Percentiles rank a stretch among this genome's conserved stretches.
These are phyloP conservation scores for Drosophila gunungcola DNA, from an alignment of 1,140 invertebrate species.

Conservation along the genomic window DNA sequence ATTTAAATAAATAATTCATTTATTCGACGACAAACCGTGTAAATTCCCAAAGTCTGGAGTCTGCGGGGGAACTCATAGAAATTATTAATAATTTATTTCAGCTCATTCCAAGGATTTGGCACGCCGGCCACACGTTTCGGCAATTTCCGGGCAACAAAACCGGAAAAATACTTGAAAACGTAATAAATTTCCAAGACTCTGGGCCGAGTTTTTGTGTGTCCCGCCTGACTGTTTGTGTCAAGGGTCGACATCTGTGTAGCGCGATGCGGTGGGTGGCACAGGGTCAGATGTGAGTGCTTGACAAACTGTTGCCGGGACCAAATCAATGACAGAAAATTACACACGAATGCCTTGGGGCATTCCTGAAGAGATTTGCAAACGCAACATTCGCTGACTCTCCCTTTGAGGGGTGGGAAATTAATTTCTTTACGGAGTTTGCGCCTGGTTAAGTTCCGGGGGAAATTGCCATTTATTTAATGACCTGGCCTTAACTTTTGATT, in stretches of 20 bases:
- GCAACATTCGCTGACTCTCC: conserved; percentile 14
- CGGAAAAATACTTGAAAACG: conserved; percentile 79
- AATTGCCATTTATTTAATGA: conserved; percentile 57
- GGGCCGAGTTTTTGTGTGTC: conserved; percentile 25
- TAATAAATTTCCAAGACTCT: conserved; percentile 73
- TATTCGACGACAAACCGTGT: conserved; percentile 56
- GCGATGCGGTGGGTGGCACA: background rate
- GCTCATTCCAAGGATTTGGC: conserved; percentile 74
- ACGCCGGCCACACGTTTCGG: conserved; percentile 74
- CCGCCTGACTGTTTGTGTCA: conserved; percentile 44
- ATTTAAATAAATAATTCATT: conserved; percentile 81
- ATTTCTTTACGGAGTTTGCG: conserved; percentile 52
- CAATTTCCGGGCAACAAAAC: conserved; percentile 78
- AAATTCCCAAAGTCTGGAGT: conserved; percentile 42
- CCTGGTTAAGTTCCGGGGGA: conserved; percentile 39
- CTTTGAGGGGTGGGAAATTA: conserved; percentile 37
- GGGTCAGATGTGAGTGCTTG: conserved; percentile 56
- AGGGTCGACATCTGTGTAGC: conserved; percentile 48
- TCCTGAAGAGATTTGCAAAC: conserved; percentile 44
- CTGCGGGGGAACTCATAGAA: conserved; percentile 52
- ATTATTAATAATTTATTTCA: conserved; percentile 81
- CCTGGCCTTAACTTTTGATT: conserved; percentile 51
- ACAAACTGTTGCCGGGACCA: conserved; percentile 67
- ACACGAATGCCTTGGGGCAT: conserved; percentile 61
- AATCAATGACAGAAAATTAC: conserved; percentile 77